phyloP scores from a whole-genome alignment of 2,797 vertebrate genomes.

The Sebastes ruberrimus region DNA sequence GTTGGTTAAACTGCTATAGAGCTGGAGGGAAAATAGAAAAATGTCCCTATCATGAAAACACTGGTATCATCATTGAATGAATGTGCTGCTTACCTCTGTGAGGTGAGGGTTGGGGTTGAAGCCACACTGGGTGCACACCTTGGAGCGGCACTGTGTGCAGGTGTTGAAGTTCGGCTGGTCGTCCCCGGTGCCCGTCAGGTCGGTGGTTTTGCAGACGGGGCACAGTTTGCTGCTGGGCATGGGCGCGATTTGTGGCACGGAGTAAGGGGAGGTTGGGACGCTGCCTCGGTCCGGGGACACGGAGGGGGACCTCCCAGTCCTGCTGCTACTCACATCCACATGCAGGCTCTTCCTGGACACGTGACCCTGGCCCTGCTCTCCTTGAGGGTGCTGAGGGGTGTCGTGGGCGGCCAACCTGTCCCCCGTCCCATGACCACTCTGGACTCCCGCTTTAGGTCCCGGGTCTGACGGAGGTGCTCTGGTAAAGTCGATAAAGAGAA shows the following conservation, averaged over 20 bases:
- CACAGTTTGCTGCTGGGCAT: constrained; percentile 98
- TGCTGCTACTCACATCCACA: constrained; percentile 88
- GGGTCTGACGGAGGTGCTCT: constrained; percentile 88
- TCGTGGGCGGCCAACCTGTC: constrained; percentile 81
- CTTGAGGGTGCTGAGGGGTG: constrained; percentile 64
- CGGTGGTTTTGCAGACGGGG: constrained; percentile 97
- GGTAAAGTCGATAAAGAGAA: constrained; percentile 72
- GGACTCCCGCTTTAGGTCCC: constrained; percentile 83
- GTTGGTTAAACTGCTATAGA: not conserved
- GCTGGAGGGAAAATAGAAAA: not conserved
- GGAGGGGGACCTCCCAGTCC: constrained; percentile 88
- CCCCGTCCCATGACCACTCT: constrained; percentile 76
- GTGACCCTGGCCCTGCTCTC: constrained; percentile 79
- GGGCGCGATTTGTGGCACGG: constrained; percentile 97
- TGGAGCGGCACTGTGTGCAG: constrained; percentile 94
- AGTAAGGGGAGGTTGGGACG: constrained; percentile 95
- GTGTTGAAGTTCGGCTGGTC: constrained; percentile 92
- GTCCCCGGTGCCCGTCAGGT: constrained; percentile 88
- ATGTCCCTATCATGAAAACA: not conserved
- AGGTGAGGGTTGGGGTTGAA: constrained; percentile 99
- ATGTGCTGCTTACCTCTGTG: constrained; percentile 88
- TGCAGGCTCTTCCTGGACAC: constrained; percentile 88
- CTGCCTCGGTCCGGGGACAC: constrained; percentile 91
- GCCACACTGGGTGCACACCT: constrained; percentile 98
- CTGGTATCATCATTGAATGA: not conserved